These are phyloP conservation scores for Cyanistes caeruleus DNA, from an alignment of 2,113 vertebrate genomes.

Conservation along the genomic window DNA sequence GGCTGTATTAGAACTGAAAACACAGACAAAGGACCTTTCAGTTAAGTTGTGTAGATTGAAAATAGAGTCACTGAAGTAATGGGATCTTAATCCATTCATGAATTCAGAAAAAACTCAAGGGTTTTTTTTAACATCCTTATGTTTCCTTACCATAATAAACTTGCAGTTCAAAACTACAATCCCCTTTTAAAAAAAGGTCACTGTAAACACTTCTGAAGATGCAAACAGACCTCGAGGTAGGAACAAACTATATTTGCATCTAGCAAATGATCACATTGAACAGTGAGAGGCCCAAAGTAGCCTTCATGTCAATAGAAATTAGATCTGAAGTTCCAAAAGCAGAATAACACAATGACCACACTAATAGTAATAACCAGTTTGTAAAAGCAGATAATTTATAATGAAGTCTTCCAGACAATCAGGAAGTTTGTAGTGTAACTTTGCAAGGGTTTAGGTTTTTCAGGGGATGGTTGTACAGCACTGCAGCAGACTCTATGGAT, in stretches of 20 bases:
- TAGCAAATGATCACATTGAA: not conserved
- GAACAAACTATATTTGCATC: not conserved
- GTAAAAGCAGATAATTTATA: not conserved
- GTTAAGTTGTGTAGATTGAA: not conserved
- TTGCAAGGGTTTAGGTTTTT: not conserved
- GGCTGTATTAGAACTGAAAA: not conserved
- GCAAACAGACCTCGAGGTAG: not conserved
- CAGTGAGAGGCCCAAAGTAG: not conserved
- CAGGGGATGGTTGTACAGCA: fast-evolving
- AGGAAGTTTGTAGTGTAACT: not conserved
- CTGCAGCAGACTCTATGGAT: not conserved
- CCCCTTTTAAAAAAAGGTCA: not conserved
- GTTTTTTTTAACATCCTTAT: not conserved
- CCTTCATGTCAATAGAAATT: not conserved
- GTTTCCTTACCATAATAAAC: not conserved
- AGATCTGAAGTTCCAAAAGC: not conserved
- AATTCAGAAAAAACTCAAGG: not conserved
- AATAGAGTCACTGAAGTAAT: not conserved
- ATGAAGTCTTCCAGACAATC: not conserved
- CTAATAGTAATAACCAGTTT: not conserved
- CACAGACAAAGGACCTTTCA: not conserved
- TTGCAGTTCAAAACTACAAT: not conserved
- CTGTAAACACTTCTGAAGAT: not conserved
- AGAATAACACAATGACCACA: not conserved
- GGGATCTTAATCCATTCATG: not conserved